A percentile compares a stretch with the other conserved stretches of the same genome.
These are phyloP conservation scores for Exocentrus adspersus DNA, from an alignment of 2,888 invertebrate genomes.

Conservation along the genomic window DNA sequence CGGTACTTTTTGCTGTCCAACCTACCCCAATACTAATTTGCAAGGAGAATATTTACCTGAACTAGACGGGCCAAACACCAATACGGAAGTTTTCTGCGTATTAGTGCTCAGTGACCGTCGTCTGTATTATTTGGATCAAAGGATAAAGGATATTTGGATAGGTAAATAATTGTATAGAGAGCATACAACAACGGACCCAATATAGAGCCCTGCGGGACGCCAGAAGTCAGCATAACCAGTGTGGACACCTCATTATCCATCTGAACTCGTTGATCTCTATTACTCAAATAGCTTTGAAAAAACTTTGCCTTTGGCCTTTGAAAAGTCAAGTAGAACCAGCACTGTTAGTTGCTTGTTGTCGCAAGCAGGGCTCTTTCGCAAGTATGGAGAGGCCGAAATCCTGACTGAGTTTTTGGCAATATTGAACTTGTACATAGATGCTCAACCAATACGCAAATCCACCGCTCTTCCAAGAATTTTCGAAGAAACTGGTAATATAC, in stretches of 20 bases:
- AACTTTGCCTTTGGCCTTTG: neutral
- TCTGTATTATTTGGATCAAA: too few species aligned
- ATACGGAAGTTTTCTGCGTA: too few species aligned
- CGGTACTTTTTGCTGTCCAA: too few species aligned
- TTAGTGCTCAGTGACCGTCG: too few species aligned
- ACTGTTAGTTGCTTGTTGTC: neutral
- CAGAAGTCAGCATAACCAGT: neutral
- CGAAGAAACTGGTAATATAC: slow-evolving; percentile 1
- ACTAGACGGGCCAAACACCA: too few species aligned
- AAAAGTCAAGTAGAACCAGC: neutral
- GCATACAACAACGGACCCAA: too few species aligned
- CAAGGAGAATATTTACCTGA: too few species aligned
- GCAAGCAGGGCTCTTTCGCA: neutral
- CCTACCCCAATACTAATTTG: too few species aligned
- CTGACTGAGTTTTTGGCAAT: neutral
- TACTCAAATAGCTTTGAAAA: neutral
- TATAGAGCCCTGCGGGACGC: neutral
- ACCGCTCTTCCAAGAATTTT: slow-evolving; percentile 1
- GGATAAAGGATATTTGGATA: too few species aligned
- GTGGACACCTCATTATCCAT: neutral
- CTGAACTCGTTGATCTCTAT: neutral
- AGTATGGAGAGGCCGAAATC: neutral
- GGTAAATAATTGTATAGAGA: too few species aligned
- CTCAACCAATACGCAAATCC: neutral
- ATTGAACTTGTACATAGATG: neutral